Evolutionary conservation across 2,113 vertebrate species (phyloP), one percentile per base, ranked within the genome.

Genomic region (Ceyx margarethae): DNA sequence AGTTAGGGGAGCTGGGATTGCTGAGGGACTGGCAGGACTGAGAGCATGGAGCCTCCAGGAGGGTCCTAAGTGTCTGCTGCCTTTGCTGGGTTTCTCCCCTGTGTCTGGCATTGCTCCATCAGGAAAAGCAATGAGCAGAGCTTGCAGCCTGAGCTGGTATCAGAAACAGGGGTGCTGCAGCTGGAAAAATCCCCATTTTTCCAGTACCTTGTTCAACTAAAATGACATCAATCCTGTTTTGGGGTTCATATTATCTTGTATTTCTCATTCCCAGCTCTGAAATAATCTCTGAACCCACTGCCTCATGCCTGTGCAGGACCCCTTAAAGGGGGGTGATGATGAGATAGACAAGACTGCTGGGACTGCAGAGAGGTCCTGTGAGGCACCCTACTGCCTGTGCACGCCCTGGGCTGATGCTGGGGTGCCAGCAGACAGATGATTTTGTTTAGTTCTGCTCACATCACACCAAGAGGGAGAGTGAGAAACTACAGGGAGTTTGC

Each of bases 351-450:
- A 50, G 54, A 6, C 48, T 22, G 15, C 14, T 40, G 61, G 33
- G 40, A 61, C 69, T 43, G 14, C 2, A 1, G 46, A 60, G 60
- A 74, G 56, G 61, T 74, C 73, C 69, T 16, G 5, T 54, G 66
- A 43, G 23, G 60, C 37, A 78, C 40, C 16, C 29, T 77, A 22
- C 1, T 2, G 25, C 43, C 45, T 67, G 15, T 67, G 19, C 21
- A 7, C 31, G 31, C 6, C 33, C 5, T 0, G 0, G 56, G 40
- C 58, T 1, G 10, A n/a, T 21, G 46, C 51, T 81, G 56, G 33
- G 31, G 43, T 16, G 15, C 20, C 5, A 19, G 58, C 53, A 90
- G 58, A 80, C 37, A 61, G 42, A 18, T 1, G 2, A 57, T 58
- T 83, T 56, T 79, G 28, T 85, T 84, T 91, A 13, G 23, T 65